Evolutionary conservation across 1,140 invertebrate genomes (phyloP).

Genomic region (Ephestia elutella): DNA sequence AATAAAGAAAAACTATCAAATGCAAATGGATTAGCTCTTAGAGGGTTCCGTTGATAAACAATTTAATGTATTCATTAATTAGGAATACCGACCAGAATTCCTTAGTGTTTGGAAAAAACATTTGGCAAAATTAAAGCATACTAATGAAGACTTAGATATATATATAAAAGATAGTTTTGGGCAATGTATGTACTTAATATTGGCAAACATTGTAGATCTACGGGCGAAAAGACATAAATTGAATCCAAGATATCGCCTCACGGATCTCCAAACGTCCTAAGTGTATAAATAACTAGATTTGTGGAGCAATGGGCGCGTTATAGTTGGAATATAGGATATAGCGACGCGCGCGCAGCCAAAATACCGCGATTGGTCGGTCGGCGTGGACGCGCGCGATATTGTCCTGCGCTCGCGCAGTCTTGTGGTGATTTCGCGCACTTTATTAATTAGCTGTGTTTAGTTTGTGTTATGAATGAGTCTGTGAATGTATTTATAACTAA

Average conservation of each 20-base stretch:
- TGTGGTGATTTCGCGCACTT: neutral
- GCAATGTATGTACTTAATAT: neutral
- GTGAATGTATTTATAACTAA: too few relatives aligned
- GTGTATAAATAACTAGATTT: slow-evolving; percentile 62
- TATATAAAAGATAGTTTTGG: too few relatives aligned
- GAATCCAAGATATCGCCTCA: neutral
- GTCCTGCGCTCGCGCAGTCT: neutral
- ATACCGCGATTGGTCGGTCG: slow-evolving; percentile 15
- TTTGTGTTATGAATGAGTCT: too few relatives aligned
- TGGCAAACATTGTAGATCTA: neutral
- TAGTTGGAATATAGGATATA: slow-evolving; percentile 48
- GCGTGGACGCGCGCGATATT: slow-evolving; percentile 5
- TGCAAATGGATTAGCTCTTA: too few relatives aligned
- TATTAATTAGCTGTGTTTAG: neutral
- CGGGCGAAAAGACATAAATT: neutral
- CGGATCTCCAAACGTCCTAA: slow-evolving; percentile 16
- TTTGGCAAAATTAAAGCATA: too few relatives aligned
- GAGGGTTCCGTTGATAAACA: too few relatives aligned
- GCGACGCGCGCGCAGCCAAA: slow-evolving; percentile 22
- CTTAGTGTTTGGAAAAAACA: too few relatives aligned
- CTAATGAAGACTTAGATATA: too few relatives aligned
- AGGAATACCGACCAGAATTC: too few relatives aligned
- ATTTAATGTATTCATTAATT: too few relatives aligned
- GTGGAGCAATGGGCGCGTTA: slow-evolving; percentile 40
- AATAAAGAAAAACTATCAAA: too few relatives aligned